phyloP scores from a whole-genome alignment of 1,140 invertebrate genomes.

The Cherax quadricarinatus region DNA sequence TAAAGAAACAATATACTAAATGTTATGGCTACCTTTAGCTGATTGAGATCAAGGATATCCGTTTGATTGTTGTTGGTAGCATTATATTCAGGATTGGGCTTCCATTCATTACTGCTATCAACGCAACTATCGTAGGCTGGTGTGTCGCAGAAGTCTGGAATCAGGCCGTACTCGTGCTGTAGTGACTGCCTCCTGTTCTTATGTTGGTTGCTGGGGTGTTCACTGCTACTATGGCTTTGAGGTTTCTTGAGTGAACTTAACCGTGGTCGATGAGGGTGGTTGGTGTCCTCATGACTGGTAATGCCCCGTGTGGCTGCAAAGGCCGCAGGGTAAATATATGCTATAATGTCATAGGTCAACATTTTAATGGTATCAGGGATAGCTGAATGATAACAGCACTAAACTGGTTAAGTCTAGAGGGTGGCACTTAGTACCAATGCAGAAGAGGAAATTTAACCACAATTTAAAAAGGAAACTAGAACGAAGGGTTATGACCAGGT shows the following conservation, averaged over 20 bases:
- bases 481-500: too few relatives aligned
- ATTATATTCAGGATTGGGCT: slow-evolving; percentile 3
- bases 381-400: neutral
- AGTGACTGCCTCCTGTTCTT: slow-evolving; percentile 13
- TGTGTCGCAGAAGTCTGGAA: slow-evolving; percentile 37
- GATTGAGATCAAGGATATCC: slow-evolving; percentile 60
- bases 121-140: neutral
- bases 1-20: neutral
- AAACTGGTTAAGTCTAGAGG: too few relatives aligned
- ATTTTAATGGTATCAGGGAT: slow-evolving; percentile 18
- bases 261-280: slow-evolving; percentile 70
- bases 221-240: slow-evolving; percentile 30
- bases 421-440: too few relatives aligned
- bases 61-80: slow-evolving; percentile 66
- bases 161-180: slow-evolving; percentile 11
- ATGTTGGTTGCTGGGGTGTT: slow-evolving; percentile 42
- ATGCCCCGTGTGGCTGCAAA: slow-evolving; percentile 71
- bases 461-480: too few relatives aligned
- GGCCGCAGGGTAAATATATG: slow-evolving; percentile 70
- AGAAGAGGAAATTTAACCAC: neutral
- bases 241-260: slow-evolving; percentile 46
- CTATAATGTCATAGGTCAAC: slow-evolving; percentile 72
- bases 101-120: neutral
- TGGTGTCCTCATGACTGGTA: slow-evolving; percentile 63
- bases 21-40: slow-evolving; percentile 40